These are phyloP conservation scores for Smittia sp. DNA, from an alignment of 2,888 invertebrate genomes.

Conservation along the genomic window DNA sequence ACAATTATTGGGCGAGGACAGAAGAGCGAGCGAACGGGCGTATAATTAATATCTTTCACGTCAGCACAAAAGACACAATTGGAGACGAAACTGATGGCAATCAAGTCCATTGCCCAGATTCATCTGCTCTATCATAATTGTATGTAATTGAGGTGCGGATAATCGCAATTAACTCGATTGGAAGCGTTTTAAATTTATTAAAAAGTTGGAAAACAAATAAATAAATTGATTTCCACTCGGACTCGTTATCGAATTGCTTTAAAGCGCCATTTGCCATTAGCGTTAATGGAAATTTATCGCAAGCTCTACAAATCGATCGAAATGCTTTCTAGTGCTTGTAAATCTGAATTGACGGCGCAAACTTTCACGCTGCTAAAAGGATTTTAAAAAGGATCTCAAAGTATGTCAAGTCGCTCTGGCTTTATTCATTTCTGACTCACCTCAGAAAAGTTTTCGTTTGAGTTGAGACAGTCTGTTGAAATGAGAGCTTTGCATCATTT, in stretches of 20 bases:
- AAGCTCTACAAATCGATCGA: neutral
- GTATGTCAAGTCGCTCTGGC: too few relatives aligned
- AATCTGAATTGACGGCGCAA: too few relatives aligned
- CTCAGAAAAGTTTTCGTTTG: too few relatives aligned
- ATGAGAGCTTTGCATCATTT: too few relatives aligned
- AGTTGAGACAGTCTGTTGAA: too few relatives aligned
- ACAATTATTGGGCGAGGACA: neutral
- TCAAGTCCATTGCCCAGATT: neutral
- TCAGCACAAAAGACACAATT: neutral
- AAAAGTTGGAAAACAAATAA: constrained; percentile 25
- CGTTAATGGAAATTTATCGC: constrained; percentile 5
- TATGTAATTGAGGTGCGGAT: neutral
- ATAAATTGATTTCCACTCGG: constrained; percentile 16
- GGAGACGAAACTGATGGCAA: neutral
- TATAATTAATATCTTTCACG: constrained; percentile 5
- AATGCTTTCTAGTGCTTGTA: too few relatives aligned
- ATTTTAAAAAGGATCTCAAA: too few relatives aligned
- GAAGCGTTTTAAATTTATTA: constrained; percentile 3
- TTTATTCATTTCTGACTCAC: too few relatives aligned
- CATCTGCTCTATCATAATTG: neutral
- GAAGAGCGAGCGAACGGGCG: neutral
- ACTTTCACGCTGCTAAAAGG: too few relatives aligned
- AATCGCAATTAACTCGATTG: neutral
- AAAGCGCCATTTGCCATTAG: constrained; percentile 17
- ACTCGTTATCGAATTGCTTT: constrained; percentile 6